These are phyloP conservation scores for Tenualosa ilisha DNA, from an alignment of 2,797 vertebrate genomes.

Conservation along the genomic window DNA sequence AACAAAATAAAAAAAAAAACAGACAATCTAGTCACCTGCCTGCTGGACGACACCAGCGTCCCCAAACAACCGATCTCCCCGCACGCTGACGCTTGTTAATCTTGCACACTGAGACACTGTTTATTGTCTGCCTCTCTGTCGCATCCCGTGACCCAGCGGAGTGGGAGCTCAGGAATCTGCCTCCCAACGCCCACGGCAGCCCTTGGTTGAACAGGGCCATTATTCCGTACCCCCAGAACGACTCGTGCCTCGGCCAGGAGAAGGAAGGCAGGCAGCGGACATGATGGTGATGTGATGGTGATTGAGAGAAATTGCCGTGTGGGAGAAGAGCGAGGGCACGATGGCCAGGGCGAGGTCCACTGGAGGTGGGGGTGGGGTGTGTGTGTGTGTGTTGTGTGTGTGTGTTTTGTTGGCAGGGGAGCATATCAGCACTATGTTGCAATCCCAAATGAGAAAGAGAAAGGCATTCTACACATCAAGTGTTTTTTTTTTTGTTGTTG, in stretches of 20 bases:
- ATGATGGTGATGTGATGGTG: neutral
- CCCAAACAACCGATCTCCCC: neutral
- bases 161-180: slow-evolving; percentile 5
- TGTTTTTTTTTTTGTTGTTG: neutral
- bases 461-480: neutral
- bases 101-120: neutral
- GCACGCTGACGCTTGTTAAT: neutral
- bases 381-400: slow-evolving; percentile 1
- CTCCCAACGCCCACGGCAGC: neutral
- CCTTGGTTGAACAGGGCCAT: neutral
- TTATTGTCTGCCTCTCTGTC: neutral
- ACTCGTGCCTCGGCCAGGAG: neutral
- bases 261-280: neutral
- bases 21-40: neutral
- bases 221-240: neutral
- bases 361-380: neutral
- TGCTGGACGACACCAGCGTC: neutral
- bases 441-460: neutral
- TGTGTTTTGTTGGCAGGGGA: neutral
- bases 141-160: neutral
- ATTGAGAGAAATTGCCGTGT: neutral
- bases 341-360: neutral
- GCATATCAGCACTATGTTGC: neutral
- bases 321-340: neutral
- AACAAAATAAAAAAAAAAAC: neutral